Evolutionary conservation across 2,797 vertebrate genomes (phyloP), one percentile per base, ranked within the genome.

Genomic region (Sebastes reedi): DNA sequence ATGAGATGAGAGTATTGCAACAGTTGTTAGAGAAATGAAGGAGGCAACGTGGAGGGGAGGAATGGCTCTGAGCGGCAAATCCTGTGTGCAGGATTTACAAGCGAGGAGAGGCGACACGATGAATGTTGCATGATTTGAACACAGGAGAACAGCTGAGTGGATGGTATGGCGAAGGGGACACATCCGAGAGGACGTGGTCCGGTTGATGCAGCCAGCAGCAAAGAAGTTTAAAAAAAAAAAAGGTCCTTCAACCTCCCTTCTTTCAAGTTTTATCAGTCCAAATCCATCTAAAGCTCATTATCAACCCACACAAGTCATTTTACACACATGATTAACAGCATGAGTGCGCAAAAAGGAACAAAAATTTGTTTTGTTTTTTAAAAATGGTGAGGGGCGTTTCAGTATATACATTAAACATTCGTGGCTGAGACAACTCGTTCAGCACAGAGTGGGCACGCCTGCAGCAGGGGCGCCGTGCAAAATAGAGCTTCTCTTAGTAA

Each of bases 401-500:
- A 81, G 75, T 77, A 76, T 87, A 89, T 87, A 83, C 83, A 88
- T 59, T 56, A 61, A 84, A 83, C 79, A 73, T 91, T 83, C 61
- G 36, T n/a, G 85, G 83, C 79, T 22, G 80, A 87, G 65, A 70
- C 76, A 68, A 68, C 67, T 62, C 22, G 34, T 65, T 80, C 67
- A 85, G 87, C 89, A 79, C 79, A 82, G 80, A 73, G 70, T n/a
- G 67, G 59, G 76, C 75, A 22, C 59, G 59, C 81, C 88, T 69
- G 75, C 27, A 34, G 39, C 65, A 52, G 67, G 62, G 67, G 77
- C 60, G 69, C 86, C 79, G 92, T 93, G 95, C 94, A 95, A 95
- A 96, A 95, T 93, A 94, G 86, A 95, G 81, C 86, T 91, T 94
- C 73, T 94, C 87, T 92, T 93, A 92, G 76, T 88, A 95, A 95